phyloP scores from a whole-genome alignment of 2,888 invertebrate genomes.

The Catocala fraxini region DNA sequence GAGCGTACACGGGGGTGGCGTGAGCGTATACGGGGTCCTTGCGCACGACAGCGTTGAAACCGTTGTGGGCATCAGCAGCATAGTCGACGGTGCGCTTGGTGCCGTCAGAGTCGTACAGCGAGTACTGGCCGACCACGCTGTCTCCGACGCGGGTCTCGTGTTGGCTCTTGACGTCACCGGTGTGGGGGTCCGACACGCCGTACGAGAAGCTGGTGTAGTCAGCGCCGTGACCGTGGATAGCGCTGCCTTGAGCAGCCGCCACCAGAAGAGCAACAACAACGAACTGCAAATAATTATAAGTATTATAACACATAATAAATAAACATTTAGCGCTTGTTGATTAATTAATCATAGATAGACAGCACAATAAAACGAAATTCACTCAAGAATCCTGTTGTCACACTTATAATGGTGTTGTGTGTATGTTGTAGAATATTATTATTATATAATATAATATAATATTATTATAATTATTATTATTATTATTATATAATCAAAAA shows the following conservation, averaged over 20 bases:
- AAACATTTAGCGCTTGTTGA: too few species aligned
- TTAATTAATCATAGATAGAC: too few species aligned
- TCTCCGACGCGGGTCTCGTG: slow-evolving; percentile 90
- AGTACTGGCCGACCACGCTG: slow-evolving; percentile 87
- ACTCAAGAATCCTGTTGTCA: too few species aligned
- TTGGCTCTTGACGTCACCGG: slow-evolving; percentile 86
- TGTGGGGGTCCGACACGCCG: slow-evolving; percentile 82
- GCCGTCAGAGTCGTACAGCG: slow-evolving; percentile 88
- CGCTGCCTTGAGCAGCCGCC: slow-evolving; percentile 78
- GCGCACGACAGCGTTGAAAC: slow-evolving; percentile 87
- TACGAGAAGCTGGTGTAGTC: slow-evolving; percentile 83
- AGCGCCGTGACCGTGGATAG: slow-evolving; percentile 74
- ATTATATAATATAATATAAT: too few species aligned
- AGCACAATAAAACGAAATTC: too few species aligned
- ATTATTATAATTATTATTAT: too few species aligned
- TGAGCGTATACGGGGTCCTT: slow-evolving; percentile 76
- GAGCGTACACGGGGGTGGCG: slow-evolving; percentile 60
- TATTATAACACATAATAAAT: background rate
- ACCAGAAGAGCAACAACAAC: slow-evolving; percentile 78
- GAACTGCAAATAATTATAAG: slow-evolving; percentile 70
- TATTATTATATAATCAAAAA: too few species aligned
- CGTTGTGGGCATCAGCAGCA: slow-evolving; percentile 84
- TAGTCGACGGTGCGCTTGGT: slow-evolving; percentile 89
- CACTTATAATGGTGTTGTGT: too few species aligned
- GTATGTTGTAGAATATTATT: too few species aligned